Conservation (phyloP, 2,888 invertebrate species). For the Patella pellucida region DNA sequence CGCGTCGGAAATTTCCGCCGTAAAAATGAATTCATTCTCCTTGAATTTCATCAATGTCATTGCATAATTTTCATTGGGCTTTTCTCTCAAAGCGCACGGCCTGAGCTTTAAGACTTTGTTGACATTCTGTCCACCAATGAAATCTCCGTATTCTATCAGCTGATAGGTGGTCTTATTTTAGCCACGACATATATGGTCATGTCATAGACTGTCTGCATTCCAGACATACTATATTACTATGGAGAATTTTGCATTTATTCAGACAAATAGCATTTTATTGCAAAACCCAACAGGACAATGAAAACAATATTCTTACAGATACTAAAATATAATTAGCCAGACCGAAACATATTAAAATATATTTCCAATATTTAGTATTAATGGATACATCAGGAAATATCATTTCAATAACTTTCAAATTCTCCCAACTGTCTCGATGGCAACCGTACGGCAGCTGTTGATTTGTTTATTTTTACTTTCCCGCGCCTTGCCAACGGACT, state of each 20-base stretch:
- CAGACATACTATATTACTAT: slow-evolving; percentile 52
- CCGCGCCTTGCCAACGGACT: slow-evolving; percentile 66
- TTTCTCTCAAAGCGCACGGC: neutral
- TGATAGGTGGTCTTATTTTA: slow-evolving; percentile 25
- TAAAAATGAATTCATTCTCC: slow-evolving; percentile 10
- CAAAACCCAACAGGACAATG: neutral
- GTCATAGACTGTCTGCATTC: slow-evolving; percentile 64
- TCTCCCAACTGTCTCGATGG: slow-evolving; percentile 54
- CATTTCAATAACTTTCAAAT: slow-evolving; percentile 36
- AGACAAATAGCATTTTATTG: neutral
- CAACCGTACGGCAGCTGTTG: slow-evolving; percentile 60
- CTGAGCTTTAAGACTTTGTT: slow-evolving; percentile 3
- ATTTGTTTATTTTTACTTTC: slow-evolving; percentile 65
- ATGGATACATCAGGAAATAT: neutral
- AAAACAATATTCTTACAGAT: neutral
- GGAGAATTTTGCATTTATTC: slow-evolving; percentile 25
- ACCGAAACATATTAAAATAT: slow-evolving; percentile 3
- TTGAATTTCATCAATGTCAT: slow-evolving; percentile 3
- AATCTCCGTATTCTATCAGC: slow-evolving; percentile 28
- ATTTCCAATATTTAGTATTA: neutral
- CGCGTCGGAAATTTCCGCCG: slow-evolving; percentile 1
- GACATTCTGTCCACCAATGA: slow-evolving; percentile 24
- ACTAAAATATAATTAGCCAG: neutral
- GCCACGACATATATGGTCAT: slow-evolving; percentile 62
- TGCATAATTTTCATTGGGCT: slow-evolving; percentile 6